Conservation (phyloP, 1,140 invertebrate species). For the Drosophila eugracilis region DNA sequence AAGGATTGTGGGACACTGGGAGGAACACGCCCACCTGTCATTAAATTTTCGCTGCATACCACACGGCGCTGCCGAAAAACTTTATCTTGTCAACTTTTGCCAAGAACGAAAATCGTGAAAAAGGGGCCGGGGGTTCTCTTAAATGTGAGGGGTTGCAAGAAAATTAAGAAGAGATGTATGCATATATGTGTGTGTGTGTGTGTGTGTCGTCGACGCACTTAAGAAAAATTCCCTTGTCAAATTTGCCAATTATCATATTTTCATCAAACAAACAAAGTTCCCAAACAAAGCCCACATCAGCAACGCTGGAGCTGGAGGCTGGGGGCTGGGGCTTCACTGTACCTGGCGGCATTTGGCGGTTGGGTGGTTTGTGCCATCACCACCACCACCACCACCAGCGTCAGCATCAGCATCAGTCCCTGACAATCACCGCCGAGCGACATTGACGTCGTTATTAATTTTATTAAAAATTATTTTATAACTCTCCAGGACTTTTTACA, state of each 20-base stretch:
- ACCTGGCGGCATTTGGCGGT: conserved; percentile 14
- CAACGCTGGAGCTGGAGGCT: neutral
- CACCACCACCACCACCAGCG: neutral
- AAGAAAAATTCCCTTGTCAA: conserved; percentile 85
- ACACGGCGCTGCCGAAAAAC: conserved; percentile 71
- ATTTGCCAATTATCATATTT: conserved; percentile 85
- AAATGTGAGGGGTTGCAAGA: neutral
- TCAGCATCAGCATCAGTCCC: conserved; percentile 31
- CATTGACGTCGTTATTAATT: conserved; percentile 66
- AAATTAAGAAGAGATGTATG: conserved; percentile 5
- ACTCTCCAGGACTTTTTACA: conserved; percentile 60
- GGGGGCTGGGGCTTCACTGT: conserved; percentile 5
- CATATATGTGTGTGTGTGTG: conserved; percentile 11
- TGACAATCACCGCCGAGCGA: conserved; percentile 60
- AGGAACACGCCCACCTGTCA: conserved; percentile 57
- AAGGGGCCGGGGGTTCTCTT: neutral
- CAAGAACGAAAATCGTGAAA: too few species aligned
- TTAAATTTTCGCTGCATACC: conserved; percentile 80
- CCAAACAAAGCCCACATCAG: conserved; percentile 28
- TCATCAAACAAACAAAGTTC: conserved; percentile 84
- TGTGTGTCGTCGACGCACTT: conserved; percentile 62
- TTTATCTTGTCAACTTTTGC: conserved; percentile 80
- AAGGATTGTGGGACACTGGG: neutral
- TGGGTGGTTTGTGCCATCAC: conserved; percentile 1
- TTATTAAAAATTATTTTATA: conserved; percentile 83